A percentile compares a stretch with the other conserved stretches of the same genome.
Evolutionary conservation across 2,888 invertebrate genomes (phyloP).

Genomic region (Aphidoletes aphidimyza): DNA sequence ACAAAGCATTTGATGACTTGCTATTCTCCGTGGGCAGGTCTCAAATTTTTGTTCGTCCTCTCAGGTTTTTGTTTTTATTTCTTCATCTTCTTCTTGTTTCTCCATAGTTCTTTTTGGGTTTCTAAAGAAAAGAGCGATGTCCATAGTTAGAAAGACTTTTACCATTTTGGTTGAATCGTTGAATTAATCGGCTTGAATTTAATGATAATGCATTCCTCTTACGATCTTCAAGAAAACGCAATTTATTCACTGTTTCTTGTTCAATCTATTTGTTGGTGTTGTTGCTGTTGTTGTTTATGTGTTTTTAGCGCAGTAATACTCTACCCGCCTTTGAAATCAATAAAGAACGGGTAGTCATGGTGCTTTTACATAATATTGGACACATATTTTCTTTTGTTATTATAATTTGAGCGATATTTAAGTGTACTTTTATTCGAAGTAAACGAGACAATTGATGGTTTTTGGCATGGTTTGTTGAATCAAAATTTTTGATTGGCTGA

Average conservation of each 20-base stretch:
- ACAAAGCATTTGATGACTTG: constrained; percentile 23
- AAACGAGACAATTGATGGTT: not conserved
- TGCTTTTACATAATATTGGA: not conserved
- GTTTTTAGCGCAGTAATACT: no score
- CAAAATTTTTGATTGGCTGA: constrained; percentile 1
- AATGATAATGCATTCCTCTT: no score
- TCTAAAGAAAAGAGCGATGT: no score
- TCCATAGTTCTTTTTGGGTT: no score
- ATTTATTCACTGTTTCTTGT: no score
- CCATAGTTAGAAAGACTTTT: no score
- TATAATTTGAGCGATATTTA: constrained; percentile 11
- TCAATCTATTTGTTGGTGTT: no score
- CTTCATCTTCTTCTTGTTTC: not conserved
- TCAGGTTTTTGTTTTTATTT: not conserved
- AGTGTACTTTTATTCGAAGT: not conserved
- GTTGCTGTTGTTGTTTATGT: no score
- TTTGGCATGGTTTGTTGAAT: not conserved
- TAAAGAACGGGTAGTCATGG: not conserved
- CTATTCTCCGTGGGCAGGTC: not conserved
- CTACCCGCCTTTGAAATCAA: not conserved
- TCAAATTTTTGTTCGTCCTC: not conserved
- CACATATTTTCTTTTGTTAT: not conserved
- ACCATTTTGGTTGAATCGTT: no score
- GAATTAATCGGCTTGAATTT: no score
- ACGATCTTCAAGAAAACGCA: no score